These are phyloP conservation scores for Sternarchorhynchus goeldii DNA, from an alignment of 2,797 vertebrate genomes.

Conservation along the genomic window DNA sequence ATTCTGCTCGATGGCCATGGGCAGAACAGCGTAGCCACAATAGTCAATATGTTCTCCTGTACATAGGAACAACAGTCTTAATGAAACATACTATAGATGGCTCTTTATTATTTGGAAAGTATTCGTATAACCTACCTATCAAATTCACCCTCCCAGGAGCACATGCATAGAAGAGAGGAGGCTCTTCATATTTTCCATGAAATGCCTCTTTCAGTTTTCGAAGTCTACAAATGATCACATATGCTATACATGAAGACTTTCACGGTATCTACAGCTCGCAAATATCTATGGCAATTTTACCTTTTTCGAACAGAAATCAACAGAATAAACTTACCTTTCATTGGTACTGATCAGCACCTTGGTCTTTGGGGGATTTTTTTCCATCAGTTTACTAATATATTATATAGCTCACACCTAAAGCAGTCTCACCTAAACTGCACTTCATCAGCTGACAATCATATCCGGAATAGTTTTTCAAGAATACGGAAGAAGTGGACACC, in stretches of 20 bases:
- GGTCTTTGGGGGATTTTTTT: conserved; percentile 63
- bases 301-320: neutral
- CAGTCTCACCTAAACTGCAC: neutral
- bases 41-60: conserved; percentile 98
- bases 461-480: conserved; percentile 37
- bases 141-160: conserved; percentile 96
- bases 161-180: conserved; percentile 88
- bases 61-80: neutral
- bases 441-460: conserved; percentile 54
- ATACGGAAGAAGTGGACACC: conserved; percentile 47
- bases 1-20: conserved; percentile 95
- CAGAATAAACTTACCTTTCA: conserved; percentile 67
- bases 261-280: neutral
- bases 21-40: conserved; percentile 96
- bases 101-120: neutral
- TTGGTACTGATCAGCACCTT: conserved; percentile 56
- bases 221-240: conserved; percentile 76
- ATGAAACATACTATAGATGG: neutral
- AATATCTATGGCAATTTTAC: neutral
- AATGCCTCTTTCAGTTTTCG: conserved; percentile 86
- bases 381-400: conserved; percentile 58
- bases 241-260: neutral
- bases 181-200: conserved; percentile 82
- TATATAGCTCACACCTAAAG: neutral
- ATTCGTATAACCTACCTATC: conserved; percentile 81